A percentile compares a stretch with the other conserved stretches of the same genome.
phyloP scores from a whole-genome alignment of 1,140 invertebrate genomes.

The Lycorma delicatula region DNA sequence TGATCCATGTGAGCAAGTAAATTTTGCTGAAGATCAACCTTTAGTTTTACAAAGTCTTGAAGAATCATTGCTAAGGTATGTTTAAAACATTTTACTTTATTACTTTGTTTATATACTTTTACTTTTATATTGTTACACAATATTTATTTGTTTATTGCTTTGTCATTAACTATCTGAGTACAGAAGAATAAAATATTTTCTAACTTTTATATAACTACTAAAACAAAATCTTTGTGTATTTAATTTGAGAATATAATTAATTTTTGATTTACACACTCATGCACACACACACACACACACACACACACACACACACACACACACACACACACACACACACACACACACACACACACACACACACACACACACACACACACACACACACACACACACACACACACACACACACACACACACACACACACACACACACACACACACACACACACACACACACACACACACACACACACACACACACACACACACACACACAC shows the following conservation, averaged over 20 bases:
- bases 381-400: too few relatives aligned
- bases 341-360: too few relatives aligned
- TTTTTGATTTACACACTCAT: not conserved
- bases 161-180: not conserved
- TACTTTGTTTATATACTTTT: too few relatives aligned
- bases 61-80: slow-evolving; percentile 7
- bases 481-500: too few relatives aligned
- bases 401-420: too few relatives aligned
- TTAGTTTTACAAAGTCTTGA: slow-evolving; percentile 2
- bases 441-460: too few relatives aligned
- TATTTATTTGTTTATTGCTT: not conserved
- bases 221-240: not conserved
- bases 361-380: too few relatives aligned
- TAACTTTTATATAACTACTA: not conserved
- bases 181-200: not conserved
- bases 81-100: not conserved
- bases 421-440: too few relatives aligned
- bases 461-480: too few relatives aligned
- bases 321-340: too few relatives aligned
- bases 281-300: too few relatives aligned
- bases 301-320: too few relatives aligned
- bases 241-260: not conserved
- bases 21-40: slow-evolving; percentile 46
- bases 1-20: slow-evolving; percentile 70
- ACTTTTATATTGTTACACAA: not conserved